Base-by-base conservation (phyloP, 2,113 vertebrate species). In the Motacilla tschutschensis region DNA sequence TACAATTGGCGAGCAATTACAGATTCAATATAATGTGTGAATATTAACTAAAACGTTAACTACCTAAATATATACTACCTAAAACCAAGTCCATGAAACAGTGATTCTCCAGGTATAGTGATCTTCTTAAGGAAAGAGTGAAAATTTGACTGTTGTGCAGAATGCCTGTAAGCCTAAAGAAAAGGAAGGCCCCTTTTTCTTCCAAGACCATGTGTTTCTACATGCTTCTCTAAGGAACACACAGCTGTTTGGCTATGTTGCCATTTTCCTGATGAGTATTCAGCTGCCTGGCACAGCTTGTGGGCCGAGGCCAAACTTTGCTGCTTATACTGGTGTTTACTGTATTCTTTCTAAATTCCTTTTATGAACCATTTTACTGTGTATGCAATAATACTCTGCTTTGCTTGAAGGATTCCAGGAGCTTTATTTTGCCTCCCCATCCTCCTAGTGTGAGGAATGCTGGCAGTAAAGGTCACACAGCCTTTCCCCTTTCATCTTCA, bases 241-340 rank as follows among this genome's bases (percentile, higher is more conserved):
- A 81, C 74, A 90, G 75, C 63, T 93, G 83, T 86, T 90, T 87
- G 86, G 57, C 47, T 82, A 28, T 14, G 26, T 77, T 88, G 64
- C 24, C 31, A 8, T 70, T 79, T 69, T 82, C n/a, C 54, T 85
- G 44, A 86, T 87, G 75, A 87, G 35, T 53, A 64, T 88, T 87
- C 79, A 77, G 17, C 64, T 74, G 64, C 48, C 57, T 82, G 83
- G 55, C 66, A 89, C 44, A 73, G 19, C 47, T 0, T 70, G 64
- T 94, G 83, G 44, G 36, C 33, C 0, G 1, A 79, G 36, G 78
- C 63, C 81, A 93, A 86, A 59, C 35, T 71, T 64, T 88, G 47
- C 19, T 3, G 8, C 54, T 58, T 44, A 62, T 41, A 35, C 19
- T 89, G 40, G 12, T 85, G 62, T 81, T 94, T 81, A 65, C 31